Percentiles rank a stretch among this genome's conserved stretches.
Evolutionary conservation across 2,888 invertebrate genomes (phyloP).

Genomic region (Dione vanillae): DNA sequence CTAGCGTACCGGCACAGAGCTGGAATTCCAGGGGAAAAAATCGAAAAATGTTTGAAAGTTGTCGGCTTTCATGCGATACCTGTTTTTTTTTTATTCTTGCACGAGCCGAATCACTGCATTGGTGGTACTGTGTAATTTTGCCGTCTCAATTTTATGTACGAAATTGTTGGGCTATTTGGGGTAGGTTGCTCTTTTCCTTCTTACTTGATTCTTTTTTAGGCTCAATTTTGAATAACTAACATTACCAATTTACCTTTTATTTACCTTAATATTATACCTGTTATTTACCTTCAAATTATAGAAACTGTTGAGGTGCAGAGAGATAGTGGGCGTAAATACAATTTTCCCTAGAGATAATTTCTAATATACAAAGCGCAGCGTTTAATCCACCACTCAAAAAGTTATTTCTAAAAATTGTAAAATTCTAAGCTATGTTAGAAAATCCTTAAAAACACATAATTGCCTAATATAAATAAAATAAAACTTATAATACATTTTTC

Average conservation of each 20-base stretch:
- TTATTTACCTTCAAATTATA: no score
- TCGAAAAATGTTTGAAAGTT: constrained; percentile 54
- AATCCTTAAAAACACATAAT: no score
- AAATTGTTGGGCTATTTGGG: constrained; percentile 33
- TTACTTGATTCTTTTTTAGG: neutral
- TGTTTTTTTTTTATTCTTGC: constrained; percentile 52
- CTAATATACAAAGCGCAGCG: no score
- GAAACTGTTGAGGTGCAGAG: no score
- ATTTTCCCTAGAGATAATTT: no score
- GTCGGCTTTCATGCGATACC: constrained; percentile 66
- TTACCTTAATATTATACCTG: no score
- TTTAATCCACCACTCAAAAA: no score
- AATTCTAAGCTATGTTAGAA: no score
- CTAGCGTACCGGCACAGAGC: constrained; percentile 55
- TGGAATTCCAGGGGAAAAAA: constrained; percentile 52
- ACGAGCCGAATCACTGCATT: constrained; percentile 59
- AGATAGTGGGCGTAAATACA: no score
- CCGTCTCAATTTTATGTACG: constrained; percentile 48
- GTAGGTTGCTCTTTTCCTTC: constrained; percentile 5
- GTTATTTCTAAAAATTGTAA: no score
- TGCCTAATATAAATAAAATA: no score
- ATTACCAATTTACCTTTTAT: no score
- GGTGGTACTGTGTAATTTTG: constrained; percentile 55
- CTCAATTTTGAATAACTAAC: constrained; percentile 1
- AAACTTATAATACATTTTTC: neutral